Base-by-base conservation (phyloP, 2,113 vertebrate species). In the Ramphastos sulfuratus region DNA sequence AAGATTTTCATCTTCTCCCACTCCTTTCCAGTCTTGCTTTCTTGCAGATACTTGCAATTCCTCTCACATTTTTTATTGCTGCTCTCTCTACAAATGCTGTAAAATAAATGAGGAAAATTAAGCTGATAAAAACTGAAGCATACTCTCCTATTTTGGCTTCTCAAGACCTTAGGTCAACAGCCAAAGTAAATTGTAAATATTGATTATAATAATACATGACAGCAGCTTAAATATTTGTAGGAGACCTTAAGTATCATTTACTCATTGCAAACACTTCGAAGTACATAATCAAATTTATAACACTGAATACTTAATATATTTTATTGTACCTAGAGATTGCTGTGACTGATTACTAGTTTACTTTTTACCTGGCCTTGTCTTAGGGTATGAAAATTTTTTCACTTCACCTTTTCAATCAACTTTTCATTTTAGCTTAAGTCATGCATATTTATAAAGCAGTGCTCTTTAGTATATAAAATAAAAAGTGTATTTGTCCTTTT, bases 41-140 rank as follows among this genome's bases (percentile, higher is more conserved):
- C 81, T 95, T 94, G 94, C 84, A 93, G 84, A 95, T 95, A 92
- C 33, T 95, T 96, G 87, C 46, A 95, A 93, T 94, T 94, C 93
- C 70, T 95, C 54, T 90, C 70, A 60, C 70, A 93, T 94, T 94
- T 94, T 91, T 92, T 96, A 78, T 1, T 28, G 65, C 69, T 83
- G 42, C 42, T 95, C 83, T 54, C 76, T 82, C 81, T 89, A 81
- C 52, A 88, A 89, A 69, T 52, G 31, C 28, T 78, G 58, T 78
- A 27, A 78, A 81, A 78, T 50, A 90, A 67, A 64, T 15, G 54
- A 84, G 56, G 73, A 77, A 64, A 85, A 92, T n/a, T 21, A 76
- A 76, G 55, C 33, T 79, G 50, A 82, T 46, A 70, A 70, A 90
- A 86, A 35, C 48, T 60, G n/a, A 52, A 71, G 52, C n/a, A 12